phyloP scores from a whole-genome alignment of 2,888 invertebrate species.

The Cephus sareptanus region DNA sequence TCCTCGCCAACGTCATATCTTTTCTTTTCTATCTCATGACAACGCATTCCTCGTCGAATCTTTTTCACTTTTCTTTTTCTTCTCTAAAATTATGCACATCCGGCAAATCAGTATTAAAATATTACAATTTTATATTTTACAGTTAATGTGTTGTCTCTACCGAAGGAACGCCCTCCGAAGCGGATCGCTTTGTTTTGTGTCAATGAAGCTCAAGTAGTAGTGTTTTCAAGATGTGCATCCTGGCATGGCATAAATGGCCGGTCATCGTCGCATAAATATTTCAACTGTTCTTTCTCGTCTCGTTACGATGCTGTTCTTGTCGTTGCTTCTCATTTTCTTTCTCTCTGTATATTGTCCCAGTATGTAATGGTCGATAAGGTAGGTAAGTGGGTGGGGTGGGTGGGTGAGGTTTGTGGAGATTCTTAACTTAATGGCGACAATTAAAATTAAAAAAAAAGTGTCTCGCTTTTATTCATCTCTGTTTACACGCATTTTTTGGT shows the following conservation, averaged over 20 bases:
- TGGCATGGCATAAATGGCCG: not conserved
- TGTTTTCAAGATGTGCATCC: not conserved
- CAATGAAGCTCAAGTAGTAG: not conserved
- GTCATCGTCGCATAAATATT: not conserved
- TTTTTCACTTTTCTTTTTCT: constrained; percentile 58
- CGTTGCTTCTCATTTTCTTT: constrained; percentile 37
- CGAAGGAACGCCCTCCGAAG: not conserved
- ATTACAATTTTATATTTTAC: constrained; percentile 67
- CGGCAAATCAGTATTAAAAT: constrained; percentile 68
- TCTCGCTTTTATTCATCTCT: not conserved
- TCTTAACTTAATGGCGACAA: not conserved
- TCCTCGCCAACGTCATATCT: constrained; percentile 41
- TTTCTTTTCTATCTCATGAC: constrained; percentile 54
- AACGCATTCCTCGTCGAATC: constrained; percentile 22
- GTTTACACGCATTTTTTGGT: not conserved
- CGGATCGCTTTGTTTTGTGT: not conserved
- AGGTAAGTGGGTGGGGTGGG: no score
- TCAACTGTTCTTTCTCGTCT: not conserved
- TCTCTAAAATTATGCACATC: constrained; percentile 66
- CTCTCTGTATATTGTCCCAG: not conserved
- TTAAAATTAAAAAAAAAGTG: not conserved
- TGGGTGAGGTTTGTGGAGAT: not conserved
- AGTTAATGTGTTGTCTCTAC: constrained; percentile 29
- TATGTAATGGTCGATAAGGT: not conserved
- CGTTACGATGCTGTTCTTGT: constrained; percentile 28